Base-by-base conservation (phyloP, 2,888 invertebrate species). In the Ectemnius cavifrons region DNA sequence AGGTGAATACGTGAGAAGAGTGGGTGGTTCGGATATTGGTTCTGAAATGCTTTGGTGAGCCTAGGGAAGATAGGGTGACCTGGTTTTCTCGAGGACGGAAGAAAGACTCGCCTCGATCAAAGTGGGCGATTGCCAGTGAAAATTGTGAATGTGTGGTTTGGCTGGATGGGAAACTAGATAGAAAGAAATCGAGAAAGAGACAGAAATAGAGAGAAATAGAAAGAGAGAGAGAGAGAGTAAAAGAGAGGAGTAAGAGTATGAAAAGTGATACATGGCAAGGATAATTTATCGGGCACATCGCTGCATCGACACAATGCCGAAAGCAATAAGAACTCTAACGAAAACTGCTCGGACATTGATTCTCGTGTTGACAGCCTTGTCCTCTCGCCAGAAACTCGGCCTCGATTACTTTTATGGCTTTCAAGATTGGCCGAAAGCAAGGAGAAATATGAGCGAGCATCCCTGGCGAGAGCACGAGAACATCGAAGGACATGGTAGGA, bases 61-160 rank as follows among this genome's bases (percentile, higher is more conserved):
- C n/a, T 14, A 16, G 14, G 52, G 52, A 2, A 47, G n/a, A 13
- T 16, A 52, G 56, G 56, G 45, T 52, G 73, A 65, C 73, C 78
- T 59, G 69, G 56, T 67, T 65, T 3, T 46, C 71, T 46, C 69
- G 64, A 37, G 37, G 37, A 11, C 8, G 47, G 63, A 4, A 58
- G 64, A 67, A 49, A 37, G 63, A 63, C 56, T 63, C 60, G 5
- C 37, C 52, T 63, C 67, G 77, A 67, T 73, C 56, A 71, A 64
- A 18, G 23, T 63, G 57, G 75, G 45, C 52, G 64, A 52, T 69
- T 57, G 61, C 63, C 73, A 77, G 73, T 74, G 68, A 59, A 16
- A 71, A 63, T 37, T 49, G 78, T 77, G 77, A 69, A 68, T 67
- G 77, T 77, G 73, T 74, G 63, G 77, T 59, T 66, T 45, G 52